A percentile compares a stretch with the other conserved stretches of the same genome.
Evolutionary conservation across 2,888 invertebrate genomes (phyloP).

Genomic region (Drepanosiphum platanoidis): DNA sequence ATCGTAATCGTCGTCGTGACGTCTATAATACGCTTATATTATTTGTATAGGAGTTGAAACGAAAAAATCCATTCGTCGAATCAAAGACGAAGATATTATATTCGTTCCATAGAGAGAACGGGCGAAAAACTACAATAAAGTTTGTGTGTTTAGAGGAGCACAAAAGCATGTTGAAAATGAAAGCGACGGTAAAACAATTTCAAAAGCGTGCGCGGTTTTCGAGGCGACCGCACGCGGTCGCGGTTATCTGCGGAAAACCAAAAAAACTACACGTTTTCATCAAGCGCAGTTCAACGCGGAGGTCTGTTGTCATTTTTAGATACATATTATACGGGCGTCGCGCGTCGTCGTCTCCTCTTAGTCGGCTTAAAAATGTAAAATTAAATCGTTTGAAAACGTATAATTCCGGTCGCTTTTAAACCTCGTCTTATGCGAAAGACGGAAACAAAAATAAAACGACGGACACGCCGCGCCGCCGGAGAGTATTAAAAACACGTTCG

Average conservation of each 20-base stretch:
- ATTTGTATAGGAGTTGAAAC: too few relatives aligned
- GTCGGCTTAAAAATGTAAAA: background rate
- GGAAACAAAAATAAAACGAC: background rate
- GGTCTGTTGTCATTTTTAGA: slow-evolving; percentile 9
- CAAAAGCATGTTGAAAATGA: too few relatives aligned
- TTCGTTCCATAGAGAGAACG: too few relatives aligned
- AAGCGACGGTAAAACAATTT: too few relatives aligned
- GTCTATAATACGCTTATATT: too few relatives aligned
- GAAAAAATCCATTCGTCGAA: background rate
- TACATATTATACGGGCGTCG: too few relatives aligned
- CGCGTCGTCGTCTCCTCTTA: background rate
- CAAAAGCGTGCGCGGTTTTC: background rate
- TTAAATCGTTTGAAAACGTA: slow-evolving; percentile 24
- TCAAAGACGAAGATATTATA: background rate
- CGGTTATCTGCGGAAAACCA: background rate
- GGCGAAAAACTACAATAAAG: too few relatives aligned
- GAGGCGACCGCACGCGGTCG: background rate
- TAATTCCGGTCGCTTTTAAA: background rate
- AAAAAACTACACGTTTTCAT: background rate
- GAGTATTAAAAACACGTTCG: slow-evolving; percentile 22
- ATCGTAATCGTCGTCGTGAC: too few relatives aligned
- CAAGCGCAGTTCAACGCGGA: background rate
- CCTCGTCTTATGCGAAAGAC: slow-evolving; percentile 14
- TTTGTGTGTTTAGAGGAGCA: too few relatives aligned
- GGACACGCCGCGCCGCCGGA: background rate